Evolutionary conservation across 2,888 invertebrate genomes (phyloP), one percentile per base, ranked within the genome.

Genomic region (Caenorhabditis sp.): DNA sequence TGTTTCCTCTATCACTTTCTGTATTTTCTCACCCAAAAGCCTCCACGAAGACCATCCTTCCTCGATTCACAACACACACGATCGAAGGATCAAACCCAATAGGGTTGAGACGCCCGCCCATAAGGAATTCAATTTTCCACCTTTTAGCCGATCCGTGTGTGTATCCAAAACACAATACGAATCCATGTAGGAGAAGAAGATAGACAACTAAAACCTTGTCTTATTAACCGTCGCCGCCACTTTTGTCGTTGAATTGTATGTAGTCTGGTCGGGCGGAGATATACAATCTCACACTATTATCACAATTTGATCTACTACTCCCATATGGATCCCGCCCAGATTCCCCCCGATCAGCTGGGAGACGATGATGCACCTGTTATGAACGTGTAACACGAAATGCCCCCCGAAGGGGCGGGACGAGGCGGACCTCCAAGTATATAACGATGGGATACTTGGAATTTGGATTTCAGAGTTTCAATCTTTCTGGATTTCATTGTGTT

Each of bases 51-150:
- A 14, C 31, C n/a, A 16, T 31, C 5, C n/a, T 28, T 28, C 66
- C n/a, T n/a, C 44, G 54, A 24, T 44, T 16, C 72, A 59, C 47
- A 59, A 72, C 72, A 72, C 72, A 72, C 22, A 35, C 35, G 72
- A 72, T 59, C 72, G 19, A 61, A 72, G 19, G 59, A 58, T 70
- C 58, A 44, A 47, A 8, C 1, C 10, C 16, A 35, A 8, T 4
- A 35, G 8, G 31, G 31, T 35, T 4, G 4, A 35, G 4, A n/a
- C 16, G 2, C 19, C 47, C 19, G 19, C n/a, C 19, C 5, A 5
- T 6, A n/a, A n/a, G n/a, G 47, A 47, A n/a, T 47, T 47, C 47
- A 38, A 5, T 10, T 10, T 47, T 19, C 44, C 5, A 6, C 19
- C 10, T n/a, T 19, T 47, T 47, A n/a, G 6, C 5, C 47, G 19